Percentiles rank a stretch among this genome's conserved stretches.
Conservation (phyloP, 1,140 invertebrate genomes). For the Steinernema khuongi region DNA sequence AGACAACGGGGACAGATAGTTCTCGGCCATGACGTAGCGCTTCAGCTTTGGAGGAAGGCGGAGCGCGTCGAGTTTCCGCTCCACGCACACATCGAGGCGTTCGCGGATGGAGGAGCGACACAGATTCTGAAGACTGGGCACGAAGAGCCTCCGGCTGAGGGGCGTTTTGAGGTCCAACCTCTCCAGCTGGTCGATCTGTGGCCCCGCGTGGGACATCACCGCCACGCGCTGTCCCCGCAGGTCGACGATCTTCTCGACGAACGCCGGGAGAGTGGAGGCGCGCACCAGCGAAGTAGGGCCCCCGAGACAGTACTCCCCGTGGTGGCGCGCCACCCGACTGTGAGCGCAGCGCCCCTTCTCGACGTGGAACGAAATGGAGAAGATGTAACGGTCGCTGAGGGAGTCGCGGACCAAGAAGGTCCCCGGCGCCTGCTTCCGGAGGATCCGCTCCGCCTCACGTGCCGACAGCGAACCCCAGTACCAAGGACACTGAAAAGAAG, state of each 20-base stretch:
- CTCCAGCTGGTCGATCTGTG: not conserved
- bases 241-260: not conserved
- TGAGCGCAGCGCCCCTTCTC: not conserved
- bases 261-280: not conserved
- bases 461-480: conserved; percentile 63
- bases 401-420: conserved; percentile 63
- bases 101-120: not conserved
- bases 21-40: not conserved
- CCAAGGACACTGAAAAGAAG: conserved; percentile 60
- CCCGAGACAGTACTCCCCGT: not conserved
- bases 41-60: not conserved
- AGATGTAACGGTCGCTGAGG: conserved; percentile 61
- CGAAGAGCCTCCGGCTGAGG: not conserved
- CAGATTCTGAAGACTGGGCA: not conserved
- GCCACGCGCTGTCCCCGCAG: not conserved
- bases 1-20: not conserved
- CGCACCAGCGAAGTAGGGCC: not conserved
- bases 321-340: not conserved
- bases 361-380: conserved; percentile 60
- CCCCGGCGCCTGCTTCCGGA: conserved; percentile 60
- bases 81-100: not conserved
- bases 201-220: not conserved
- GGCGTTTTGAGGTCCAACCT: not conserved
- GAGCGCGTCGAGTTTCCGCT: not conserved
- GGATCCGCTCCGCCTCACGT: conserved; percentile 59